phyloP scores from a whole-genome alignment of 2,113 vertebrate species.

The Scolopax mira region DNA sequence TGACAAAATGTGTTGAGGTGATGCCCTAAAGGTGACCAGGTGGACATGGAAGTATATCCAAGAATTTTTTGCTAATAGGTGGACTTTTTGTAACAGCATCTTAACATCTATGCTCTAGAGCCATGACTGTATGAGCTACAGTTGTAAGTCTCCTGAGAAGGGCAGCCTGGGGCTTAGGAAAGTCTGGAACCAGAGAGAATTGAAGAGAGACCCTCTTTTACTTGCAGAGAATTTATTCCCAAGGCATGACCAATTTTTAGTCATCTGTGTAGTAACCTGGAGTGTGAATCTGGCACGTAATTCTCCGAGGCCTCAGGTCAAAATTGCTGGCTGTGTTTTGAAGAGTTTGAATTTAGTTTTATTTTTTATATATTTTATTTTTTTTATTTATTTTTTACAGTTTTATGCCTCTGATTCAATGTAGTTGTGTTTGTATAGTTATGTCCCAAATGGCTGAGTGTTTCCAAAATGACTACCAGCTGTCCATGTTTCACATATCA shows the following conservation, averaged over 20 bases:
- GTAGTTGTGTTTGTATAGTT: neutral
- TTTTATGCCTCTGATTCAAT: accelerated
- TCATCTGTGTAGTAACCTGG: neutral
- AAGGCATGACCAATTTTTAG: neutral
- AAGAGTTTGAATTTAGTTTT: neutral
- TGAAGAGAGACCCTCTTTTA: neutral
- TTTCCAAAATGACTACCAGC: neutral
- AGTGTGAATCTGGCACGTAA: accelerated
- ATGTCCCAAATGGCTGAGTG: neutral
- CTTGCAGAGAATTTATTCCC: neutral
- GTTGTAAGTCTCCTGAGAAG: neutral
- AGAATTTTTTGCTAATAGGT: neutral
- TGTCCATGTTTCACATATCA: neutral
- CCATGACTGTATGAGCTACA: neutral
- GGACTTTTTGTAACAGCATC: neutral
- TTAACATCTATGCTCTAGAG: neutral
- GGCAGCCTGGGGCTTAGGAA: neutral
- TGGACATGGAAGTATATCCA: neutral
- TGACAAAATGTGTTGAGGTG: neutral
- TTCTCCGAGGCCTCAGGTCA: neutral
- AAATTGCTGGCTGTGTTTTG: neutral
- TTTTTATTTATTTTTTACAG: neutral
- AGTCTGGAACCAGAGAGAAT: neutral
- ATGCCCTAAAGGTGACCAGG: neutral
- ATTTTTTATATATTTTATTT: neutral